These are phyloP conservation scores for Tenebrio molitor DNA, from an alignment of 1,140 invertebrate genomes.

Conservation along the genomic window DNA sequence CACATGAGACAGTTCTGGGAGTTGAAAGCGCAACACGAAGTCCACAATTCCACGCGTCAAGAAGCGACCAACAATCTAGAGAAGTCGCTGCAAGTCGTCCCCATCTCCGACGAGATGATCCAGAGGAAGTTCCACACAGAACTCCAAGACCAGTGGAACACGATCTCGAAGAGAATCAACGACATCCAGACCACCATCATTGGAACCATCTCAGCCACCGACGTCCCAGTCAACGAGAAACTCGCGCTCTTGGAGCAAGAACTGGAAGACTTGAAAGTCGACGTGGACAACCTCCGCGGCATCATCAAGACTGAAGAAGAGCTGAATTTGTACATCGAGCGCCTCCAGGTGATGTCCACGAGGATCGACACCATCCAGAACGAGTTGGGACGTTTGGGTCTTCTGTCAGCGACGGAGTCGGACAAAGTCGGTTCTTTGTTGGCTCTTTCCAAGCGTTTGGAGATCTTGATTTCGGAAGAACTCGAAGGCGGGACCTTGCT, in stretches of 20 bases:
- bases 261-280: constrained; percentile 76
- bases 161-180: constrained; percentile 74
- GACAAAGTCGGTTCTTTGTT: constrained; percentile 81
- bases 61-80: constrained; percentile 82
- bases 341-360: constrained; percentile 80
- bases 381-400: constrained; percentile 80
- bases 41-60: constrained; percentile 83
- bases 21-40: constrained; percentile 88
- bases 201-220: constrained; percentile 77
- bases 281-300: constrained; percentile 78
- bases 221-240: constrained; percentile 79
- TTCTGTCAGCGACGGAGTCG: constrained; percentile 79
- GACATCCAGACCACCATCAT: constrained; percentile 77
- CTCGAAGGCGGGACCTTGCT: constrained; percentile 78
- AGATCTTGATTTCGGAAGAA: constrained; percentile 80
- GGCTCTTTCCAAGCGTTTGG: constrained; percentile 76
- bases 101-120: constrained; percentile 83
- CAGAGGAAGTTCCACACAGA: constrained; percentile 83
- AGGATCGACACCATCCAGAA: constrained; percentile 83
- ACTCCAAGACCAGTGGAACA: constrained; percentile 81
- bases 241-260: constrained; percentile 80
- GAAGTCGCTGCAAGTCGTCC: constrained; percentile 81
- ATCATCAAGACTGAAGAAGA: constrained; percentile 87
- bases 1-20: constrained; percentile 89
- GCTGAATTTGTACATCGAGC: constrained; percentile 82